Conservation (phyloP, 2,888 invertebrate species). For the Eupithecia subumbrata region DNA sequence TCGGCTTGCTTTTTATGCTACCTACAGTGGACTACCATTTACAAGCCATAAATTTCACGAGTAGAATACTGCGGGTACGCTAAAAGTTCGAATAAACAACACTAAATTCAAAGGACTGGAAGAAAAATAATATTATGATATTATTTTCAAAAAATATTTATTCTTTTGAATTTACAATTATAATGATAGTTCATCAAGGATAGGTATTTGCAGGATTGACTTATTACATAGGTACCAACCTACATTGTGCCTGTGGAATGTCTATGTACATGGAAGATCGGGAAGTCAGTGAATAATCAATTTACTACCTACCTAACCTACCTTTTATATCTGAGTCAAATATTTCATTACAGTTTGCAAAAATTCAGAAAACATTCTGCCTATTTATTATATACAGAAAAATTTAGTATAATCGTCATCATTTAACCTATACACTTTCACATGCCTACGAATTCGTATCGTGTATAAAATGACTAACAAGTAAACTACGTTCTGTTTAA, state of each 20-base stretch:
- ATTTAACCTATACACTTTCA: slow-evolving; percentile 53
- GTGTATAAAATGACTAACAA: slow-evolving; percentile 55
- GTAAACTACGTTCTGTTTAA: slow-evolving; percentile 48
- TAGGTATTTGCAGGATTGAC: slow-evolving; percentile 16
- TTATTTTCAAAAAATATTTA: slow-evolving; percentile 77
- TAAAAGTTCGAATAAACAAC: neutral
- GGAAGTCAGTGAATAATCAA: slow-evolving; percentile 27
- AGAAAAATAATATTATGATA: slow-evolving; percentile 28
- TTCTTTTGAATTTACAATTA: slow-evolving; percentile 75
- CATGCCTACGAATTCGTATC: slow-evolving; percentile 54
- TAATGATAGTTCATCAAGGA: slow-evolving; percentile 28
- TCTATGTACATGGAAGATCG: slow-evolving; percentile 18
- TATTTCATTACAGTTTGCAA: slow-evolving; percentile 31
- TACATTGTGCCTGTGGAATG: slow-evolving; percentile 21
- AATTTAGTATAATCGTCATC: slow-evolving; percentile 43
- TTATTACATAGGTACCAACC: slow-evolving; percentile 7
- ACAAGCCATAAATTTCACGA: slow-evolving; percentile 1
- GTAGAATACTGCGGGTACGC: neutral
- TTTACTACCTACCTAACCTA: slow-evolving; percentile 23
- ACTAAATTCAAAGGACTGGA: neutral
- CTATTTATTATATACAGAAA: slow-evolving; percentile 38
- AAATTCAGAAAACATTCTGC: slow-evolving; percentile 37
- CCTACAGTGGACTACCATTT: neutral
- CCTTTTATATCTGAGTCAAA: slow-evolving; percentile 17
- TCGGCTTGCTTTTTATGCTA: slow-evolving; percentile 21